Conservation (phyloP, 2,888 invertebrate species). For the Philaethria dido region DNA sequence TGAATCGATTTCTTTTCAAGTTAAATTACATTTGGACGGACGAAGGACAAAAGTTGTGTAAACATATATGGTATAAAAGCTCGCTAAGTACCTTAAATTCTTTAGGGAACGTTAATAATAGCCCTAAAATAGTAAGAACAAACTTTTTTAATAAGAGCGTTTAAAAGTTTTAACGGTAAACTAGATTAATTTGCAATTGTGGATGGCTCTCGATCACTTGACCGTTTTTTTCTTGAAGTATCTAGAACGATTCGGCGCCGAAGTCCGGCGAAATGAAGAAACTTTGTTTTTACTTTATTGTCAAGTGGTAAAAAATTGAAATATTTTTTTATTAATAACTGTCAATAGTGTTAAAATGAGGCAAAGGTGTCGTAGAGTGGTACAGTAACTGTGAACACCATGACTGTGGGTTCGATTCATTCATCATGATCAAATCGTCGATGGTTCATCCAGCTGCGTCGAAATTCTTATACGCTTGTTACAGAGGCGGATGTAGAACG, state of each 20-base stretch:
- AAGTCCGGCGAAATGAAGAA: slow-evolving; percentile 38
- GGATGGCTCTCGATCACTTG: slow-evolving; percentile 41
- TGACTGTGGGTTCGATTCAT: no score
- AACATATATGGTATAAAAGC: no score
- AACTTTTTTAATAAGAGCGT: slow-evolving; percentile 42
- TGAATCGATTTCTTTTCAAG: no score
- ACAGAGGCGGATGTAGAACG: no score
- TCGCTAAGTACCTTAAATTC: background rate
- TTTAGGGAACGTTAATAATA: background rate
- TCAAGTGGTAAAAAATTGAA: slow-evolving; percentile 6
- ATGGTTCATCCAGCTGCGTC: no score
- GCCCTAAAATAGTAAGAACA: slow-evolving; percentile 23
- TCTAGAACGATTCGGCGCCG: slow-evolving; percentile 33
- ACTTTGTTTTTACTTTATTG: slow-evolving; percentile 36
- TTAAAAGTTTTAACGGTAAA: slow-evolving; percentile 35
- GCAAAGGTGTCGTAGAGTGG: no score
- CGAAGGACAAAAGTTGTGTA: no score
- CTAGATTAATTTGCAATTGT: slow-evolving; percentile 43
- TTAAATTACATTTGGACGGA: no score
- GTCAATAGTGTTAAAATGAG: background rate
- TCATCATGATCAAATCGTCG: no score
- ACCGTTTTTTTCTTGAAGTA: slow-evolving; percentile 36
- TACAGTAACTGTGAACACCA: no score
- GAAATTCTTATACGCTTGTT: no score
- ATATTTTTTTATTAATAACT: background rate